A percentile compares a stretch with the other conserved stretches of the same genome.
phyloP scores from a whole-genome alignment of 2,888 invertebrate species.

The Yponomeuta plumbellus region DNA sequence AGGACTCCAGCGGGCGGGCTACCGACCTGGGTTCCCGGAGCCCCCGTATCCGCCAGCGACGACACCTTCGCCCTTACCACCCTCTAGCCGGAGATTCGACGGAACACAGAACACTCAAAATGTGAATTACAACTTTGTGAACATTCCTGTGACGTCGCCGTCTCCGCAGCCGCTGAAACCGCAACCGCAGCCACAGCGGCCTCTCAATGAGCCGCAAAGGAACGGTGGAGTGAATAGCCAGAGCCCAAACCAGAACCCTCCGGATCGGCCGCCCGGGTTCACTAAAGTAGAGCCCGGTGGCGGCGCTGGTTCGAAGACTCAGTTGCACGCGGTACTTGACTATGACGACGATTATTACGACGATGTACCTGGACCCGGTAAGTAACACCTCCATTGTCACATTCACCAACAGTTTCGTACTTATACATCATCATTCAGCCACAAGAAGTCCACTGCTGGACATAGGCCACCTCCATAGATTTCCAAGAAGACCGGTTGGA shows the following conservation, averaged over 20 bases:
- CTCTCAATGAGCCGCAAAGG: neutral
- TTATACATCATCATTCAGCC: no score
- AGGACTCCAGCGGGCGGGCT: slow-evolving; percentile 38
- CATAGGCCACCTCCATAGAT: no score
- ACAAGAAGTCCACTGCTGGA: no score
- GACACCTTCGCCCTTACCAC: slow-evolving; percentile 36
- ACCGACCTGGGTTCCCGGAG: slow-evolving; percentile 59
- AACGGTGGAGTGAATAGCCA: slow-evolving; percentile 37
- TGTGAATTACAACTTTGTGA: slow-evolving; percentile 51
- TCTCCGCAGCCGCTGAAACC: slow-evolving; percentile 49
- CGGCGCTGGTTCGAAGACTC: slow-evolving; percentile 76
- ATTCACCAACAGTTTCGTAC: no score
- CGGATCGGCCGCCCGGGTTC: slow-evolving; percentile 78
- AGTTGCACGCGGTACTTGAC: slow-evolving; percentile 83
- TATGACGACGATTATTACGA: slow-evolving; percentile 81
- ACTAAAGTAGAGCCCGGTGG: slow-evolving; percentile 79
- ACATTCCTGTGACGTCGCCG: slow-evolving; percentile 43
- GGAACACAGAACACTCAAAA: slow-evolving; percentile 48
- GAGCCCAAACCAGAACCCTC: slow-evolving; percentile 48
- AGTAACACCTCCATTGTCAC: slow-evolving; percentile 23
- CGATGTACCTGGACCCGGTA: slow-evolving; percentile 74
- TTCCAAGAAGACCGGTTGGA: no score
- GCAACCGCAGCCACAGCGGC: slow-evolving; percentile 61
- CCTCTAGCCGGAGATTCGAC: slow-evolving; percentile 65
- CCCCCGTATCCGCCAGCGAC: slow-evolving; percentile 51